Percentiles rank a stretch among this genome's conserved stretches.
phyloP scores from a whole-genome alignment of 2,113 vertebrate genomes.

The Varanus komodoensis region DNA sequence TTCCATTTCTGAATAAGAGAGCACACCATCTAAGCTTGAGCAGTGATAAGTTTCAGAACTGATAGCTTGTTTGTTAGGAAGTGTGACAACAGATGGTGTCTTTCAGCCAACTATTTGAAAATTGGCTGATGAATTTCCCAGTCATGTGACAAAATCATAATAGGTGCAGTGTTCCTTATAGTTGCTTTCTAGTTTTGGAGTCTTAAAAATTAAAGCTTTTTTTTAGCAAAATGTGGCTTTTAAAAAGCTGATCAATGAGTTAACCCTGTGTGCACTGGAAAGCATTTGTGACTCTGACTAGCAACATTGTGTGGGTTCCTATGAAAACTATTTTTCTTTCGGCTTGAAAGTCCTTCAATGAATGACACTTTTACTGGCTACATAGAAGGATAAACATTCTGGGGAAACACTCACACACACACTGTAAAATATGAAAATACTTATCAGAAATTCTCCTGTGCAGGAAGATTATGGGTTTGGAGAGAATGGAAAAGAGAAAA shows the following conservation, averaged over 20 bases:
- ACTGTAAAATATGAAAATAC: background rate
- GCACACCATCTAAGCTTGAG: background rate
- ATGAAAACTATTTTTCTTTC: background rate
- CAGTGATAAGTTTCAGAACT: background rate
- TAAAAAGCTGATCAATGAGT: background rate
- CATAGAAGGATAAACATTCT: background rate
- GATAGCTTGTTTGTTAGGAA: background rate
- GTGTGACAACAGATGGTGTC: background rate
- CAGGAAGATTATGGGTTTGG: background rate
- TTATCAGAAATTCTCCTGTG: background rate
- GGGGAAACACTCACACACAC: background rate
- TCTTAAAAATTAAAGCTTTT: background rate
- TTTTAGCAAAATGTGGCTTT: background rate
- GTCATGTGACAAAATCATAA: background rate
- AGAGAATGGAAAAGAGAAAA: background rate
- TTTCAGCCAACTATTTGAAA: background rate
- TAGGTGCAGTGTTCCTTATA: no score
- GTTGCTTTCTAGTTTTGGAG: background rate
- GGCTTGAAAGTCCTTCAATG: background rate
- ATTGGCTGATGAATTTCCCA: background rate
- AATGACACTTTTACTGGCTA: background rate
- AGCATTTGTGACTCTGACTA: no score
- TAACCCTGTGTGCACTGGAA: background rate
- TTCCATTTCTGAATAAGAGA: background rate
- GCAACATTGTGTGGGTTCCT: background rate